A percentile compares a stretch with the other conserved stretches of the same genome.
These are phyloP conservation scores for Eustalomyia histrio DNA, from an alignment of 2,888 invertebrate genomes.

Conservation along the genomic window DNA sequence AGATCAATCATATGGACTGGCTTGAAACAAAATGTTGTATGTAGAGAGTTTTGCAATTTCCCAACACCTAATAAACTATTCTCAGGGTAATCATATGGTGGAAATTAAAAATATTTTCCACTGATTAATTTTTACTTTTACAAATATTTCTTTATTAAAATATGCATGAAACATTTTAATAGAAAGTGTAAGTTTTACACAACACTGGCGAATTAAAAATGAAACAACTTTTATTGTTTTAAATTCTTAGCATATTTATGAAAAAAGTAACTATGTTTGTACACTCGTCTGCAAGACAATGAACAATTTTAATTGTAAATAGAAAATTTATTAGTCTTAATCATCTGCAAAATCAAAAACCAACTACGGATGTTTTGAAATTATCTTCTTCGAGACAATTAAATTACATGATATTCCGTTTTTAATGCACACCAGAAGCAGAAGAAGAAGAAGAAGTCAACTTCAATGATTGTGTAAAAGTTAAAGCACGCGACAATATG, in stretches of 20 bases:
- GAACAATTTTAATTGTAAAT: conserved; percentile 58
- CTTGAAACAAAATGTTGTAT: no score
- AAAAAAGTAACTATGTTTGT: neutral
- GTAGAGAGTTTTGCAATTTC: no score
- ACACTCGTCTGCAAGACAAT: conserved; percentile 19
- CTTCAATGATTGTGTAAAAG: neutral
- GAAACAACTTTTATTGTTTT: conserved; percentile 47
- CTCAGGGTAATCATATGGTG: neutral
- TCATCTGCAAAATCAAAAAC: conserved; percentile 15
- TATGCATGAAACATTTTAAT: conserved; percentile 6
- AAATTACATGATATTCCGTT: no score
- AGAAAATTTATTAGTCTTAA: conserved; percentile 56
- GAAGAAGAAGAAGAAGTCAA: no score
- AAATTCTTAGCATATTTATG: conserved; percentile 51
- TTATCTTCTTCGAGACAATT: no score
- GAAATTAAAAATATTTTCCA: no score
- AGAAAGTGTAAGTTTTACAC: conserved; percentile 57
- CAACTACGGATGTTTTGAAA: no score
- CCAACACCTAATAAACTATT: neutral
- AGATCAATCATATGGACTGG: no score
- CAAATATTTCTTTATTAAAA: neutral
- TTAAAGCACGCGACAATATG: conserved; percentile 54
- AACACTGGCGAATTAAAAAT: conserved; percentile 25
- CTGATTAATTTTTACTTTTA: no score
- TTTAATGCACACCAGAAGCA: no score